Evolutionary conservation across 2,113 vertebrate species (phyloP).

Genomic region (Gasterosteus nipponicus): DNA sequence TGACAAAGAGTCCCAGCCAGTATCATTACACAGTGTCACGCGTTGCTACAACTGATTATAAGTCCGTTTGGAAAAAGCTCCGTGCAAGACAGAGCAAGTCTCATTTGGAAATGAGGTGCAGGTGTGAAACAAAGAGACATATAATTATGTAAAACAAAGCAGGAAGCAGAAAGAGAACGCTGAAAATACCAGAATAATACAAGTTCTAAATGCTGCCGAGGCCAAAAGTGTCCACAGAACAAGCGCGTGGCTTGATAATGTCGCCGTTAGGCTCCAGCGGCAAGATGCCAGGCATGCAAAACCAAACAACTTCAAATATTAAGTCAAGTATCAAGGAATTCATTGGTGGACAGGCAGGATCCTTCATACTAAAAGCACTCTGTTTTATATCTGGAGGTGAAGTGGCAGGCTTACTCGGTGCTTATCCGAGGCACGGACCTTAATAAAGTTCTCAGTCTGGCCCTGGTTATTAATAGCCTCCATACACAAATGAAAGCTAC

Average conservation of each 20-base stretch:
- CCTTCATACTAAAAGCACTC: not conserved
- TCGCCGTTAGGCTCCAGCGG: too few relatives aligned
- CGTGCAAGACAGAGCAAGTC: not conserved
- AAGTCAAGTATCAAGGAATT: not conserved
- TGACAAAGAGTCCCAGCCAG: conserved; percentile 26
- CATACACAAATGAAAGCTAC: conserved; percentile 5
- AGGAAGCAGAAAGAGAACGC: not conserved
- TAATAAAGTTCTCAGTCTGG: not conserved
- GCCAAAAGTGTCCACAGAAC: not conserved
- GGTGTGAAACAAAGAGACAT: not conserved
- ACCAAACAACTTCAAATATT: not conserved
- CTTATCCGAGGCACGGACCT: not conserved
- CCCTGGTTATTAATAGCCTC: conserved; percentile 24
- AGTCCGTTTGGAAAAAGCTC: not conserved
- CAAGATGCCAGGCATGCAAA: too few relatives aligned
- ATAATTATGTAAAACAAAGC: not conserved
- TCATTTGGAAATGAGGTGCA: not conserved
- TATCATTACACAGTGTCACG: conserved; percentile 19
- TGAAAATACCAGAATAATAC: not conserved
- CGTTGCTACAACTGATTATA: conserved; percentile 17
- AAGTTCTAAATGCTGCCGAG: not conserved
- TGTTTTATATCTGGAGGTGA: too few relatives aligned
- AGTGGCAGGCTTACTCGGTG: not conserved
- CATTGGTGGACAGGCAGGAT: not conserved
- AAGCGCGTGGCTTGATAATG: too few relatives aligned